phyloP scores from a whole-genome alignment of 2,888 invertebrate species.

The Drosophila kokeensis region DNA sequence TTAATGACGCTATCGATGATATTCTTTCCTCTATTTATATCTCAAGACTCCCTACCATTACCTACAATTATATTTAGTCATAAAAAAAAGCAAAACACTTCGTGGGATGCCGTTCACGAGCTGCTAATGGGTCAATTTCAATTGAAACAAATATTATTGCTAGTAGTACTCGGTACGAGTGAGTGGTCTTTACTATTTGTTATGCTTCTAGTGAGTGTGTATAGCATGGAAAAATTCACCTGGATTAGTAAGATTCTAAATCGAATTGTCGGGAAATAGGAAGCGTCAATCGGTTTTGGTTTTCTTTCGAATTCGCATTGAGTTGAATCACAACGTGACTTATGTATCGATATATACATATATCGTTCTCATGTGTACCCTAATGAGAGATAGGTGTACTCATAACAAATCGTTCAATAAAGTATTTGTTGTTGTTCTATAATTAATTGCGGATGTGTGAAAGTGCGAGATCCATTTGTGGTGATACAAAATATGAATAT shows the following conservation, averaged over 20 bases:
- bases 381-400: conserved; percentile 28
- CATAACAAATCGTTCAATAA: conserved; percentile 51
- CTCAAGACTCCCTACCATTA: neutral
- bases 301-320: conserved; percentile 40
- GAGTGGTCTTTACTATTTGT: conserved; percentile 12
- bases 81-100: conserved; percentile 32
- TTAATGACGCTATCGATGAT: conserved; percentile 72
- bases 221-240: conserved; percentile 32
- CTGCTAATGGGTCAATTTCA: conserved; percentile 79
- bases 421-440: conserved; percentile 45
- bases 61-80: conserved; percentile 60
- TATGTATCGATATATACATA: neutral
- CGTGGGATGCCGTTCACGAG: conserved; percentile 74
- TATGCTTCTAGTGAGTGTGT: neutral
- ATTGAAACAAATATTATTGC: conserved; percentile 63
- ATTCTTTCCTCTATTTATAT: conserved; percentile 35
- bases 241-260: conserved; percentile 24
- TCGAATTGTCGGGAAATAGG: conserved; percentile 50
- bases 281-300: conserved; percentile 49
- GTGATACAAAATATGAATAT: conserved; percentile 54
- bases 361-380: conserved; percentile 2
- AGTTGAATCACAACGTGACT: conserved; percentile 37
- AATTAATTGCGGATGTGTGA: conserved; percentile 63
- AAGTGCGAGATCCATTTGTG: conserved; percentile 54
- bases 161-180: conserved; percentile 13